Conservation (phyloP, 2,113 vertebrate species). For the Montifringilla adamsi region DNA sequence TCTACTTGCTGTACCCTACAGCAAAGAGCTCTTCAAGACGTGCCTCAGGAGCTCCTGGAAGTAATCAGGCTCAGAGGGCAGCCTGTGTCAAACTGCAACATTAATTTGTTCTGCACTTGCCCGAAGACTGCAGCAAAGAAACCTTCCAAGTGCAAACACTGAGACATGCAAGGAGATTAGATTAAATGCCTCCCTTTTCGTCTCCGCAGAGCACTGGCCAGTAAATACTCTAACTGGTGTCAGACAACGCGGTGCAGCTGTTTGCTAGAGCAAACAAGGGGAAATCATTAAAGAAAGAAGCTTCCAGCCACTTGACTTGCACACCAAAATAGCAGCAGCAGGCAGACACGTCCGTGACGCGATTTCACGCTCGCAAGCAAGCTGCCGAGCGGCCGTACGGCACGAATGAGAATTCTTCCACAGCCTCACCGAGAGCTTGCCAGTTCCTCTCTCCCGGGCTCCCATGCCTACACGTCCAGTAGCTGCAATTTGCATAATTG, state of each 20-base stretch:
- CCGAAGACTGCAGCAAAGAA: constrained; percentile 26
- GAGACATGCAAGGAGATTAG: constrained; percentile 57
- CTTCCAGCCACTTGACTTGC: constrained; percentile 66
- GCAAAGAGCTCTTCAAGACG: background rate
- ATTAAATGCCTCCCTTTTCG: constrained; percentile 73
- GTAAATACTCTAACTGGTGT: constrained; percentile 65
- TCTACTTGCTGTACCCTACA: background rate
- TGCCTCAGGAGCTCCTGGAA: background rate
- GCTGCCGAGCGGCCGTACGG: background rate
- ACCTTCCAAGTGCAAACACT: constrained; percentile 36
- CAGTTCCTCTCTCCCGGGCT: constrained; percentile 11
- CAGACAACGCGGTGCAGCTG: constrained; percentile 73
- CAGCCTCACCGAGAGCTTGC: constrained; percentile 9
- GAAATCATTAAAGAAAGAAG: constrained; percentile 68
- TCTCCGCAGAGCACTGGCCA: constrained; percentile 65
- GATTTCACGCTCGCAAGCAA: background rate
- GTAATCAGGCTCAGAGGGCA: background rate
- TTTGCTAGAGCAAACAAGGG: constrained; percentile 57
- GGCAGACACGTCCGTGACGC: background rate
- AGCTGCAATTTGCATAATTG: constrained; percentile 69
- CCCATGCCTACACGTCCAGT: constrained; percentile 61
- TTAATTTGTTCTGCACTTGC: constrained; percentile 49
- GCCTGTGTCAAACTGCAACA: constrained; percentile 21
- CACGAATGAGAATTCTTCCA: background rate
- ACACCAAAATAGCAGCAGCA: constrained; percentile 47